These are phyloP conservation scores for Ceratosolen solmsi DNA, from an alignment of 1,140 invertebrate genomes.

Conservation along the genomic window DNA sequence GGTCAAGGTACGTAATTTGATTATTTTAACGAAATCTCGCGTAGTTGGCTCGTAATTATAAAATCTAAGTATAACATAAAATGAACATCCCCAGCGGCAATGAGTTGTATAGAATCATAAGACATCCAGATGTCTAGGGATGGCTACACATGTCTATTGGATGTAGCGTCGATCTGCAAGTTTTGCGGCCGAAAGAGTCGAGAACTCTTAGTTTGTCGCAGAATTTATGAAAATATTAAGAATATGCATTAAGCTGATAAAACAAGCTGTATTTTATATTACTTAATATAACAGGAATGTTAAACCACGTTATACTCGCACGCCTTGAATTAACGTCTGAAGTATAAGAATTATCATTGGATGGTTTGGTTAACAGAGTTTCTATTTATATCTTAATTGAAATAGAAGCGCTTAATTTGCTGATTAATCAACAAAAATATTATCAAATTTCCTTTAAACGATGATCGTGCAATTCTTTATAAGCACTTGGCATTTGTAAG, in stretches of 20 bases:
- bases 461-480: neutral
- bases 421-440: neutral
- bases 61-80: neutral
- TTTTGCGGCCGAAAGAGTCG: neutral
- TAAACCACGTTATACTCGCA: neutral
- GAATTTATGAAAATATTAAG: neutral
- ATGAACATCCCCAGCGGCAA: neutral
- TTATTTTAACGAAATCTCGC: too few relatives aligned
- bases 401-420: neutral
- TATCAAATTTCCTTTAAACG: neutral
- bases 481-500: neutral
- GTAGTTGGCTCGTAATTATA: neutral
- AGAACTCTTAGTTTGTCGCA: neutral
- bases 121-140: neutral
- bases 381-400: neutral
- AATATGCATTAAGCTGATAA: neutral
- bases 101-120: neutral
- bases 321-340: neutral
- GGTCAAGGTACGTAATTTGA: too few relatives aligned
- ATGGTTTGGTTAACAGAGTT: neutral
- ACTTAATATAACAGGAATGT: neutral
- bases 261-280: neutral
- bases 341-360: neutral
- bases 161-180: neutral
- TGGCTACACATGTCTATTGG: neutral